Percentiles rank a stretch among this genome's conserved stretches.
phyloP scores from a whole-genome alignment of 2,888 invertebrate species.

The Glyphotaelius pellucidus region DNA sequence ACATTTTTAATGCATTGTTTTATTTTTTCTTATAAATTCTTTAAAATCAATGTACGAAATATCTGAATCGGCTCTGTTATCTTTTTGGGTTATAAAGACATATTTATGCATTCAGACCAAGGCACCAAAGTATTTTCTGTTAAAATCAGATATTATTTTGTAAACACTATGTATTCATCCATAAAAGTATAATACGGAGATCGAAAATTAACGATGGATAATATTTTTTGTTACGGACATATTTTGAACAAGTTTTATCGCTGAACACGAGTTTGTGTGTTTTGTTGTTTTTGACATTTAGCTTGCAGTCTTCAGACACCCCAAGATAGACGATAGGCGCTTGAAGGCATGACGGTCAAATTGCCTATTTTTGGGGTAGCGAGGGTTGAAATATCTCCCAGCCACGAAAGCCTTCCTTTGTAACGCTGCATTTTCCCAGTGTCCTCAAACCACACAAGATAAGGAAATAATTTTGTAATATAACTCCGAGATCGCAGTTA shows the following conservation, averaged over 20 bases:
- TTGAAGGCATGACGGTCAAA: background rate
- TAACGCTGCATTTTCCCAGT: background rate
- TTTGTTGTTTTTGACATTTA: background rate
- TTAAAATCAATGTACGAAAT: background rate
- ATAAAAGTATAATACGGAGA: background rate
- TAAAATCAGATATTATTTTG: background rate
- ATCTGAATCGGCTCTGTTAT: background rate
- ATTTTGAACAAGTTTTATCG: background rate
- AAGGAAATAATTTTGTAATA: background rate
- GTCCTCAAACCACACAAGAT: background rate
- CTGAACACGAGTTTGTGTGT: background rate
- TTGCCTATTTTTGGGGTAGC: background rate
- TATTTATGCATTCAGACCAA: background rate
- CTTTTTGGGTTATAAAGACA: background rate
- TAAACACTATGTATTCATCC: background rate
- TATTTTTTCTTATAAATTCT: background rate
- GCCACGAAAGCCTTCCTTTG: background rate
- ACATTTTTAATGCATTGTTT: background rate
- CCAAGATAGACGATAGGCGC: background rate
- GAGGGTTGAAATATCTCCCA: background rate
- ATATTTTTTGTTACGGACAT: background rate
- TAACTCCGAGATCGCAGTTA: background rate
- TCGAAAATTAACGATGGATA: background rate
- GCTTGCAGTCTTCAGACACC: background rate
- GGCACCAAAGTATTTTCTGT: background rate